These are phyloP conservation scores for Mirounga angustirostris DNA, from an alignment of 2,113 vertebrate genomes.

Conservation along the genomic window DNA sequence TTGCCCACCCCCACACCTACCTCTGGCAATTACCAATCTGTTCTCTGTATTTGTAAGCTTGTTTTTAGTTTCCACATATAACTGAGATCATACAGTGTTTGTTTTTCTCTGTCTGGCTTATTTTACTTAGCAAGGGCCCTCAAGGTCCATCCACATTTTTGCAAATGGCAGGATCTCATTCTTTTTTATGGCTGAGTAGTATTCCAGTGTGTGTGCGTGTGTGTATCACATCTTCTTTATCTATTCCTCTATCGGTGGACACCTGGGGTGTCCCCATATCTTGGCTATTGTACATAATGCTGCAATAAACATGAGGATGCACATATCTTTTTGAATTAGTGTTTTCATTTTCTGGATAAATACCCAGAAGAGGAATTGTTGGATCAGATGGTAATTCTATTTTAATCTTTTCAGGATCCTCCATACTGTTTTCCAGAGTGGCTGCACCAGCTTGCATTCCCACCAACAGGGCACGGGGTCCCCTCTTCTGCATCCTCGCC, in stretches of 20 bases:
- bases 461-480: background rate
- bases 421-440: background rate
- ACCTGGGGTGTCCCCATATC: background rate
- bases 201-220: background rate
- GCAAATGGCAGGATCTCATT: background rate
- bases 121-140: too few relatives aligned
- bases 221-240: background rate
- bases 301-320: background rate
- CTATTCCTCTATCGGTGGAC: background rate
- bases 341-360: background rate
- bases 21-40: background rate
- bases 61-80: background rate
- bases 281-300: too few relatives aligned
- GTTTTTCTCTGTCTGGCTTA: background rate
- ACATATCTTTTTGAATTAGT: background rate
- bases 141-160: background rate
- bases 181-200: background rate
- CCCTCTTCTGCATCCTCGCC: background rate
- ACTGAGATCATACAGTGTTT: background rate
- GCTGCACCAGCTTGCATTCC: background rate
- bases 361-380: background rate
- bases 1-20: background rate
- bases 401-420: background rate
- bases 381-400: too few relatives aligned
- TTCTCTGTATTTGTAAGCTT: background rate